Evolutionary conservation across 2,797 vertebrate species (phyloP).

Genomic region (Kryptopterus vitreolus): DNA sequence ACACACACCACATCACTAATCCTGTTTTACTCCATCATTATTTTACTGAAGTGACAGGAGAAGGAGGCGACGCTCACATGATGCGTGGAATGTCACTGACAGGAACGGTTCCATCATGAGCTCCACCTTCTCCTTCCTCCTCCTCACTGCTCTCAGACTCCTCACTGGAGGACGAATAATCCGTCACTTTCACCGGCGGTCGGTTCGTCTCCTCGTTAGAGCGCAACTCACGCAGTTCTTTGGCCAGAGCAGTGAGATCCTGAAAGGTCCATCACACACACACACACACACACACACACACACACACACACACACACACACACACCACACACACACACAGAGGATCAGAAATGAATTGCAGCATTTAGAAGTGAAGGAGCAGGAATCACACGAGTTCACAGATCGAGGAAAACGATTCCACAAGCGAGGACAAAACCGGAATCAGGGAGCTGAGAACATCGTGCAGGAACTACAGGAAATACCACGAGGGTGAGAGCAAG

Average conservation of each 20-base stretch:
- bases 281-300: no score
- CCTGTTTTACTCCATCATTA: no score
- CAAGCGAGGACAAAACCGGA: conserved; percentile 17
- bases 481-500: not conserved
- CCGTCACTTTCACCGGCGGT: conserved; percentile 93
- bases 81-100: conserved; percentile 96
- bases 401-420: no score
- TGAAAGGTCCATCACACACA: no score
- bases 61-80: conserved; percentile 79
- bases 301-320: no score
- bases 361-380: no score
- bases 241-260: conserved; percentile 97
- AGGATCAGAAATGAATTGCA: no score
- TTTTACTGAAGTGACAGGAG: not conserved
- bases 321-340: no score
- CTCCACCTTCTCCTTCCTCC: conserved; percentile 89
- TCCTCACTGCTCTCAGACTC: conserved; percentile 96
- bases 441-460: conserved; percentile 27
- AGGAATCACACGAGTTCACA: no score
- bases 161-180: conserved; percentile 97
- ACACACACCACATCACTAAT: no score
- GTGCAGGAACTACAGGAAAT: conserved; percentile 36
- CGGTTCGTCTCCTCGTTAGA: conserved; percentile 91
- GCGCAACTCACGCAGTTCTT: conserved; percentile 92
- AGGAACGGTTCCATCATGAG: conserved; percentile 89